These are phyloP conservation scores for Tipula confusa DNA, from an alignment of 2,888 invertebrate species.

Conservation along the genomic window DNA sequence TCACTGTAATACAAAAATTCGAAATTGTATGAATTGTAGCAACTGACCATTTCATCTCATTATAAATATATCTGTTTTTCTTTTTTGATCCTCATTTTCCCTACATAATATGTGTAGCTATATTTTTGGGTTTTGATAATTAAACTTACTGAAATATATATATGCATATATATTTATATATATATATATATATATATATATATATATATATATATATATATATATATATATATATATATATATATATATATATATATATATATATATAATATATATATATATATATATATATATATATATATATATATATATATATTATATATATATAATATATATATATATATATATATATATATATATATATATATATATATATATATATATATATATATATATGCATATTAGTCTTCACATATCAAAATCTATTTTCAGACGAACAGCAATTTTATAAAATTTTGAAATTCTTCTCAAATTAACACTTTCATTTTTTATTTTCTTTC, in stretches of 20 bases:
- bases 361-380: conserved; percentile 26
- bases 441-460: conserved; percentile 27
- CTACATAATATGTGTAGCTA: too few species aligned
- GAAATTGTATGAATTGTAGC: neutral
- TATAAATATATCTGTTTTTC: neutral
- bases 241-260: conserved; percentile 29
- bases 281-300: conserved; percentile 27
- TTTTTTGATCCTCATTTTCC: neutral
- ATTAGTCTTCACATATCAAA: conserved; percentile 26
- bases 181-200: conserved; percentile 26
- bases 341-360: conserved; percentile 29
- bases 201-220: conserved; percentile 29
- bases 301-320: conserved; percentile 30
- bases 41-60: conserved; percentile 20
- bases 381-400: neutral
- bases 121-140: neutral
- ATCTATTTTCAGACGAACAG: conserved; percentile 25
- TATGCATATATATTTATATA: neutral
- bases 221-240: conserved; percentile 30
- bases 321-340: conserved; percentile 30
- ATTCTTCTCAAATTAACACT: neutral
- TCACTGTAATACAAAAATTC: too few species aligned
- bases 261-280: conserved; percentile 21
- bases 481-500: conserved; percentile 71
- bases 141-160: neutral